Percentiles rank a stretch among this genome's conserved stretches.
phyloP scores from a whole-genome alignment of 2,888 invertebrate species.

The Sicus ferrugineus region DNA sequence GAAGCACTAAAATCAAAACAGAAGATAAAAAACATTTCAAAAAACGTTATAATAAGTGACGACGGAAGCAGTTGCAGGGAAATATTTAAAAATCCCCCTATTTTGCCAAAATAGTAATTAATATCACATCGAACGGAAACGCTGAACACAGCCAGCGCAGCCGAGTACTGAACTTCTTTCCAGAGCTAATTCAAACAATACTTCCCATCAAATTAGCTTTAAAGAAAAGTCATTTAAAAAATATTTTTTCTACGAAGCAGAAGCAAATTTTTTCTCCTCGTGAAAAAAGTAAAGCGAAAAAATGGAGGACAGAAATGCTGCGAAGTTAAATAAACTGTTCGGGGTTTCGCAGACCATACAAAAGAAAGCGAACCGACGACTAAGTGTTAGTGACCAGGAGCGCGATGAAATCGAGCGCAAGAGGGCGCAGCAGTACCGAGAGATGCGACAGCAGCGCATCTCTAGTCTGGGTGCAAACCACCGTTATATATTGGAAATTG shows the following conservation, averaged over 20 bases:
- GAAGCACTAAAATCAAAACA: slow-evolving; percentile 8
- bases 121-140: neutral
- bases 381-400: slow-evolving; percentile 52
- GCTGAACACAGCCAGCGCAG: neutral
- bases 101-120: neutral
- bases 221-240: slow-evolving; percentile 36
- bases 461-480: slow-evolving; percentile 64
- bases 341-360: slow-evolving; percentile 57
- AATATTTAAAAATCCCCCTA: neutral
- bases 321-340: slow-evolving; percentile 52
- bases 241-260: slow-evolving; percentile 31
- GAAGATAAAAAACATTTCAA: slow-evolving; percentile 21
- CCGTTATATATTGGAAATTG: slow-evolving; percentile 74
- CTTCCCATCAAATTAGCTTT: slow-evolving; percentile 15
- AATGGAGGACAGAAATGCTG: slow-evolving; percentile 53
- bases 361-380: slow-evolving; percentile 51
- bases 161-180: neutral
- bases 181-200: neutral
- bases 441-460: slow-evolving; percentile 52
- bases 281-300: neutral
- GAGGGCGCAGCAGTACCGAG: slow-evolving; percentile 47
- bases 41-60: neutral
- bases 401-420: slow-evolving; percentile 52
- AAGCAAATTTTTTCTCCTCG: slow-evolving; percentile 23
- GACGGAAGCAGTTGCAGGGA: neutral